Evolutionary conservation across 2,888 invertebrate genomes (phyloP), one percentile per base, ranked within the genome.

Genomic region (Diachrysia chrysitis): DNA sequence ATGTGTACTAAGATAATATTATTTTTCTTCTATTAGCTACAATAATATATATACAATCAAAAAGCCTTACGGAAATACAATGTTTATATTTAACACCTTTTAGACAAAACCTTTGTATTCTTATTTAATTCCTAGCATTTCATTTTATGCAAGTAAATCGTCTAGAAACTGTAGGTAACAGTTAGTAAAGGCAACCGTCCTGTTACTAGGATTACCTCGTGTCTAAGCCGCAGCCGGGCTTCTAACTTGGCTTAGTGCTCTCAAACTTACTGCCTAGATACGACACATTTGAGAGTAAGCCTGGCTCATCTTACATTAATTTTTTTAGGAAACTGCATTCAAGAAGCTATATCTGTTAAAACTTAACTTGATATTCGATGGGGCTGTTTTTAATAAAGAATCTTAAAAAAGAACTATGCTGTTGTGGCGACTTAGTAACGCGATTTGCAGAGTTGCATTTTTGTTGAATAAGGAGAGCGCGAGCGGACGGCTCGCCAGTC

Each of bases 251-350:
- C 75, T 83, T 82, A 73, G 14, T 35, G 53, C 67, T 62, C 67
- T 62, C 69, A 56, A 74, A 75, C 75, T 77, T 73, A 72, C 70
- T 77, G 73, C 72, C 66, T 66, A 42, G 61, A 74, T 78, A 71
- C 59, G 74, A 68, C 67, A 19, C 53, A 16, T 48, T 71, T 42
- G 37, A 55, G 16, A 19, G 14, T 62, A 61, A 78, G 59, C 58
- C 54, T 54, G 4, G 56, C 54, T 29, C 35, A 46, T 62, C 35
- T 63, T 54, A 55, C 29, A 17, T n/a, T n/a, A n/a, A 46, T 68
- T 37, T 58, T 46, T 57, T 71, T 62, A 35, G 48, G 48, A 32
- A 56, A 61, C 32, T 71, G 74, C 58, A 62, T 66, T 71, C 58
- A 32, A 64, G 66, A 75, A 66, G n/a, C 4, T 32, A 23, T 55